Base-by-base conservation (phyloP, 2,797 vertebrate genomes). In the Neostethus bicornis region DNA sequence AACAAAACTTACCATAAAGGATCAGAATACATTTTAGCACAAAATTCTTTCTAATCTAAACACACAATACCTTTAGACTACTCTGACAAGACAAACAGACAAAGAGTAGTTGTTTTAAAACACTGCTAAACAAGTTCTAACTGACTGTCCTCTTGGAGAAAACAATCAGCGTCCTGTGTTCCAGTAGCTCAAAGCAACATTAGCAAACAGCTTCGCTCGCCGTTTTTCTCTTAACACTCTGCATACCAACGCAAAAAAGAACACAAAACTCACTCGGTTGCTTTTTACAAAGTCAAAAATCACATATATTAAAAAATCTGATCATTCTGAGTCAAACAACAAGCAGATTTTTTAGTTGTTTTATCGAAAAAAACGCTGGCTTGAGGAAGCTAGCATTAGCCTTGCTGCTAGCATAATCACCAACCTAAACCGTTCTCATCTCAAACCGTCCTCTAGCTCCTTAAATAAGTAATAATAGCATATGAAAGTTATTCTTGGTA, bases 361-460 rank as follows among this genome's bases (percentile, higher is more conserved):
- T 64, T 81, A 80, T 66, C 77, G 76, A 88, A 81, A 61, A n/a
- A 61, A 76, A 79, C 32, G 75, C 70, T 61, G 44, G 20, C 49
- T 67, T 52, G 83, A 83, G 76, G 80, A 20, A 61, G 79, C 84
- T 85, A 83, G 14, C 55, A 53, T 63, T 89, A 89, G 83, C 87
- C 1, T 13, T 19, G 5, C 10, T 37, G 80, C 74, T 88, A 88
- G 75, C 77, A 61, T 75, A 39, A 64, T 44, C 68, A 71, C 59
- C 70, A 79, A 68, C 68, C 70, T 50, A 23, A 55, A 62, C 57
- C 58, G 47, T 9, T 73, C 60, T 66, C 74, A 66, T 49, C 56
- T 61, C 48, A 57, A n/a, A 72, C 67, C 29, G 61, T 5, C 63
- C 70, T 54, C 71, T 14, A 10, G 53, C 51, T 12, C 61, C 80